phyloP scores from a whole-genome alignment of 2,113 vertebrate species.

The Piliocolobus tephrosceles region DNA sequence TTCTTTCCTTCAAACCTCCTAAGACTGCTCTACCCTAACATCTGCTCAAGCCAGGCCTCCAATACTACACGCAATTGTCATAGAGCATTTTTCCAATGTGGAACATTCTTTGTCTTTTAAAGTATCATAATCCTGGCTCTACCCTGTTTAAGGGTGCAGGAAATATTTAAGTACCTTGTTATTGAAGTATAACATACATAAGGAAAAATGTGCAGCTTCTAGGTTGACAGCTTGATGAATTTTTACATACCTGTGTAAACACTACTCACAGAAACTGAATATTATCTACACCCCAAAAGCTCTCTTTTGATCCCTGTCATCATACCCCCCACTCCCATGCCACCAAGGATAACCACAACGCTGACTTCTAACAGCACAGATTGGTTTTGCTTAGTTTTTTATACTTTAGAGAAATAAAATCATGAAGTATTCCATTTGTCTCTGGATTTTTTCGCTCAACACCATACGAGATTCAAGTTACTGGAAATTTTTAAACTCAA shows the following conservation, averaged over 20 bases:
- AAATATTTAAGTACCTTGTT: conserved; percentile 34
- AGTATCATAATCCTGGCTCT: conserved; percentile 36
- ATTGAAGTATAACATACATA: neutral
- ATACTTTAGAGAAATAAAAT: neutral
- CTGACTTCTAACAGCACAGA: neutral
- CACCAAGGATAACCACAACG: neutral
- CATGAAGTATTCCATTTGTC: neutral
- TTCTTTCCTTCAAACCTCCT: neutral
- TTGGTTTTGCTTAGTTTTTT: neutral
- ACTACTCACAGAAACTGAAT: neutral
- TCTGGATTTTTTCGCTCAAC: conserved; percentile 56
- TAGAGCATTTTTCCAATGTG: neutral
- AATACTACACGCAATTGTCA: neutral
- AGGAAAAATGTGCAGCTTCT: neutral
- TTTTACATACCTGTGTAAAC: neutral
- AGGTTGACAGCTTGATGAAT: neutral
- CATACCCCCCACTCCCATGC: fast-evolving
- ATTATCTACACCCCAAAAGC: neutral
- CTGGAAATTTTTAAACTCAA: conserved; percentile 77
- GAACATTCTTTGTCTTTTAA: conserved; percentile 50
- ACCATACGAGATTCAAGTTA: conserved; percentile 28
- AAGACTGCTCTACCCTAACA: conserved; percentile 12
- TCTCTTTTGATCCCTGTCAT: neutral
- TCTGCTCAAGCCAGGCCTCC: neutral
- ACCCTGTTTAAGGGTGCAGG: conserved; percentile 50